Conservation (phyloP, 2,113 vertebrate species). For the Tursiops truncatus region DNA sequence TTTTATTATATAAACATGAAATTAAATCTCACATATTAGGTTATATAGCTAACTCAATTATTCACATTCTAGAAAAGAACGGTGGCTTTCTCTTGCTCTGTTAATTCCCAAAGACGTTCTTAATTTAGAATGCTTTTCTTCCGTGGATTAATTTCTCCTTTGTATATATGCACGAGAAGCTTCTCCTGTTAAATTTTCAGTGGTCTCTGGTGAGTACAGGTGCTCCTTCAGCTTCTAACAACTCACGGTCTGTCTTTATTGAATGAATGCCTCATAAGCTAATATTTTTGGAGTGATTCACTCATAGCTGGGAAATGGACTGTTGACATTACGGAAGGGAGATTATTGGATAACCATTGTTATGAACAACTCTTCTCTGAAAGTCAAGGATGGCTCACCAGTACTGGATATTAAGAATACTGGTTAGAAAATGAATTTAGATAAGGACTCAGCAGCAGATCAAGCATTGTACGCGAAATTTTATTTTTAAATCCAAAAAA, state of each 20-base stretch:
- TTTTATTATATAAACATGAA: conserved; percentile 53
- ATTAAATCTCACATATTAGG: conserved; percentile 23
- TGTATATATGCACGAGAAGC: background rate
- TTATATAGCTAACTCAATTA: conserved; percentile 57
- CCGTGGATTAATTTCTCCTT: conserved; percentile 45
- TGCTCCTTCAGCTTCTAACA: conserved; percentile 8
- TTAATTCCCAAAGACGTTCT: conserved; percentile 46
- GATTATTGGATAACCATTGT: background rate
- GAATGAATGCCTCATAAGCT: conserved; percentile 6
- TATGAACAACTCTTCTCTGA: background rate
- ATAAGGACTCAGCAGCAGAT: background rate
- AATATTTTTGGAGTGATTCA: conserved; percentile 33
- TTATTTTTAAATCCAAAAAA: background rate
- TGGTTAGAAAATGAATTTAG: conserved; percentile 34
- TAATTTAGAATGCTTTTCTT: conserved; percentile 59
- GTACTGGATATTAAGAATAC: background rate
- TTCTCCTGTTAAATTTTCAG: conserved; percentile 16
- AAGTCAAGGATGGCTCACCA: background rate
- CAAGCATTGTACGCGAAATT: background rate
- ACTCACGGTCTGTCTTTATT: background rate
- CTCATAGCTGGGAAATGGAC: background rate
- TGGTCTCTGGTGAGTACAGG: conserved; percentile 5
- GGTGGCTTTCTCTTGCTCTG: conserved; percentile 36
- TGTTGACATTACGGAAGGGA: background rate
- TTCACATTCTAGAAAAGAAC: conserved; percentile 31